Conservation (phyloP, 2,888 invertebrate species). For the Hemicrepidius hirtus region DNA sequence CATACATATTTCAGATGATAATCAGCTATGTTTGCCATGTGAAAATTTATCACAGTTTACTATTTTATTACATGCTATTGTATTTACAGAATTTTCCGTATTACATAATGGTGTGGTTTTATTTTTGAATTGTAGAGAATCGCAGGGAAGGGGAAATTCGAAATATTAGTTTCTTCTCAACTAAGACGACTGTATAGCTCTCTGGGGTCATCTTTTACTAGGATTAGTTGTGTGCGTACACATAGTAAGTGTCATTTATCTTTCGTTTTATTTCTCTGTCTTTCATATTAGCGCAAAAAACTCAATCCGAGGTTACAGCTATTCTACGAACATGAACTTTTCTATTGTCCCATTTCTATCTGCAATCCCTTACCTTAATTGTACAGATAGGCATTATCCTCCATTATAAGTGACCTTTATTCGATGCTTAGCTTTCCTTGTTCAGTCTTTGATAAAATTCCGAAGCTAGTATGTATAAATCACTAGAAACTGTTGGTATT, state of each 20-base stretch:
- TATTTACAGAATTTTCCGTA: slow-evolving; percentile 18
- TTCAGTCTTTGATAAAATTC: background rate
- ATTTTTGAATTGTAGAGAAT: background rate
- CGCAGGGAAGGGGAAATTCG: background rate
- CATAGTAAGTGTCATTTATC: slow-evolving; percentile 6
- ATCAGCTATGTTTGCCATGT: slow-evolving; percentile 27
- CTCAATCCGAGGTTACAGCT: background rate
- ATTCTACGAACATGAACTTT: background rate
- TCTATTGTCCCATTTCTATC: slow-evolving; percentile 22
- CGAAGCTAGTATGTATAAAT: no score
- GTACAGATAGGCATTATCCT: slow-evolving; percentile 12
- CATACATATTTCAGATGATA: slow-evolving; percentile 21
- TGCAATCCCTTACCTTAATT: slow-evolving; percentile 15
- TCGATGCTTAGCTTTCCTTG: slow-evolving; percentile 17
- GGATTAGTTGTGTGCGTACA: slow-evolving; percentile 10
- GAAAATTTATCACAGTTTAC: slow-evolving; percentile 27
- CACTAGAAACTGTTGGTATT: no score
- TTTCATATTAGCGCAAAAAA: background rate
- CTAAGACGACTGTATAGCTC: no score
- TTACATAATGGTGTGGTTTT: background rate
- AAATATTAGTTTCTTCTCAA: no score
- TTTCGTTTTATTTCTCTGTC: slow-evolving; percentile 7
- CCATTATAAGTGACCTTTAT: slow-evolving; percentile 1
- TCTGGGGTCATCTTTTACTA: slow-evolving; percentile 9
- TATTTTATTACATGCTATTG: slow-evolving; percentile 8